Percentiles rank a stretch among this genome's conserved stretches.
phyloP scores from a whole-genome alignment of 2,888 invertebrate species.

The Ophioninae sp. region DNA sequence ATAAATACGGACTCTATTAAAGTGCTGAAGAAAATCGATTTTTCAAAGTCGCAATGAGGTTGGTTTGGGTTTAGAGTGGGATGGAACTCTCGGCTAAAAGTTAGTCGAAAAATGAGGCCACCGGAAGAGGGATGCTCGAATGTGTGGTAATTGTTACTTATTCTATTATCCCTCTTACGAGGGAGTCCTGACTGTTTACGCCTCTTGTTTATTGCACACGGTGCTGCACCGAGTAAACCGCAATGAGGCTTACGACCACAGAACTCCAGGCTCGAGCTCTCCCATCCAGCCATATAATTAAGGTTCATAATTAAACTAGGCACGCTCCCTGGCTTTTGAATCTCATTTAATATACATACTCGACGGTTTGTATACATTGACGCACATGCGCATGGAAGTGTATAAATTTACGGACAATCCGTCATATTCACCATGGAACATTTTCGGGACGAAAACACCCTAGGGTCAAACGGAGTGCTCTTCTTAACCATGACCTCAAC shows the following conservation, averaged over 20 bases:
- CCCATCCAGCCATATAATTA: constrained; percentile 50
- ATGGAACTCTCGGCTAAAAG: background rate
- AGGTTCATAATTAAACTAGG: constrained; percentile 51
- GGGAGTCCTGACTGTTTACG: constrained; percentile 20
- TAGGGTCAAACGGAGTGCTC: constrained; percentile 13
- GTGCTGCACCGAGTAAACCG: constrained; percentile 31
- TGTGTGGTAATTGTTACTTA: constrained; percentile 20
- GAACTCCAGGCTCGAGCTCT: constrained; percentile 29
- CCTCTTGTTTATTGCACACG: constrained; percentile 21
- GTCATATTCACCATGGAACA: constrained; percentile 22
- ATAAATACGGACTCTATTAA: background rate
- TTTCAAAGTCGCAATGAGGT: no score
- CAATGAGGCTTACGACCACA: constrained; percentile 33
- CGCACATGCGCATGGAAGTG: background rate
- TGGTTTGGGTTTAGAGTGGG: no score
- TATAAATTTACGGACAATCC: background rate
- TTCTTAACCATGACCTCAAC: constrained; percentile 18
- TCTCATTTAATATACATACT: constrained; percentile 46
- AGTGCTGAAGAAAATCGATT: background rate
- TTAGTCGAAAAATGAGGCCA: background rate
- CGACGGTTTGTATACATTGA: constrained; percentile 2
- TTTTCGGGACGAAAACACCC: constrained; percentile 30
- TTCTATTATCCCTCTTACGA: constrained; percentile 24
- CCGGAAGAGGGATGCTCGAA: background rate
- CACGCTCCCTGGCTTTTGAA: constrained; percentile 39